These are phyloP conservation scores for Dione juno DNA, from an alignment of 2,888 invertebrate genomes.

Conservation along the genomic window DNA sequence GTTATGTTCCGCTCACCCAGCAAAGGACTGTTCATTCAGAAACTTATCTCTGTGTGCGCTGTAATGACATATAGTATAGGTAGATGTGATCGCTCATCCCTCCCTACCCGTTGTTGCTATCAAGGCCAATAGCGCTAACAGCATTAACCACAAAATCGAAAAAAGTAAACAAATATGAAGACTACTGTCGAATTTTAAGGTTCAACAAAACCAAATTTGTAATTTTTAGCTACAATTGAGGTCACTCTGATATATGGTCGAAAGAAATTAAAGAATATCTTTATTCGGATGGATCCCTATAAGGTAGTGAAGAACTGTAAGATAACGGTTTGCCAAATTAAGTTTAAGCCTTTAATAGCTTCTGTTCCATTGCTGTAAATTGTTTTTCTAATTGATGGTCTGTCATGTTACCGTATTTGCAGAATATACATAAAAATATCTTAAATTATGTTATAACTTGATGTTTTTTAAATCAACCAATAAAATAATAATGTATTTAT, in stretches of 20 bases:
- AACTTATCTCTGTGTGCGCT: not conserved
- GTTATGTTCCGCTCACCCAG: not conserved
- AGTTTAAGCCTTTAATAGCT: not conserved
- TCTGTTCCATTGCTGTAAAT: slow-evolving; percentile 1
- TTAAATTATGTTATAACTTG: not conserved
- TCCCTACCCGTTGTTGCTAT: no score
- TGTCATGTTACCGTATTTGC: not conserved
- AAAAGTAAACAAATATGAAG: no score
- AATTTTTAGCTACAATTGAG: slow-evolving; percentile 7
- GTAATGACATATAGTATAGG: no score
- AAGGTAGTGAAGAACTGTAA: not conserved
- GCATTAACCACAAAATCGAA: not conserved
- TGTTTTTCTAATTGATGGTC: not conserved
- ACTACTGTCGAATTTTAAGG: not conserved
- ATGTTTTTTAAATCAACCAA: no score
- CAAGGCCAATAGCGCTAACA: no score
- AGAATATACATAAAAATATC: not conserved
- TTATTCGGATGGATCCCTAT: not conserved
- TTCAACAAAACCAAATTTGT: not conserved
- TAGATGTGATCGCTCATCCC: no score
- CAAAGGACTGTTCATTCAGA: not conserved
- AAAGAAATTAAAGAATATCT: slow-evolving; percentile 4
- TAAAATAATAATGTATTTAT: no score
- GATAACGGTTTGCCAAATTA: slow-evolving; percentile 11
- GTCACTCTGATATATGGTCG: slow-evolving; percentile 19